Base-by-base conservation (phyloP, 1,140 invertebrate species). In the Bombus confusus region DNA sequence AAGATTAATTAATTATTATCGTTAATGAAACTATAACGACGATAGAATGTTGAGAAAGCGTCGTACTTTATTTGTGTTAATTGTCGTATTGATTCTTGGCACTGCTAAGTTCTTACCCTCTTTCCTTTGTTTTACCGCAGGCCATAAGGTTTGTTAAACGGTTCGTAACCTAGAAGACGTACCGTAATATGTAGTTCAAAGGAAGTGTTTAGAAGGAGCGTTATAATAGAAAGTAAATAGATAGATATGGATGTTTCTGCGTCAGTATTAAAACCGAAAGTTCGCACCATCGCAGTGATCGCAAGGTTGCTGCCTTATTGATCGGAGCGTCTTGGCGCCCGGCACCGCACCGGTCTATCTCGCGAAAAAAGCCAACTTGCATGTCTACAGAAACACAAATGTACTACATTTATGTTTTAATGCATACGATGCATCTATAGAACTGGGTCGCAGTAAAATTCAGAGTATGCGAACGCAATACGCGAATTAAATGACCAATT, bases 261-360 rank as follows among this genome's bases (percentile, higher is more conserved):
- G 66, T 41, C 47, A 64, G 31, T 39, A 28, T 71, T 68, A 85
- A 85, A 91, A 90, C 86, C 62, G 76, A 75, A 68, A 90, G 73
- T 86, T 87, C 82, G 76, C 80, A 76, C 28, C 71, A 34, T 68
- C 43, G 69, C 18, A 62, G 62, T 34, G 34, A 89, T 87, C 31
- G 87, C 71, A 91, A 89, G 80, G 85, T 87, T 91, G 69, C 72
- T 75, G 76, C 74, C 78, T 86, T 89, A 92, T 91, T 88, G 83
- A 91, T 92, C 83, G 59, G 43, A 84, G 75, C 81, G 79, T 85
- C 81, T 84, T 78, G 86, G 80, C 80, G 76, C 71, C 57, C 79
- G 57, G 77, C 76, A 62, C n/a, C 47, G 77, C 76, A 62, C 25
- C 47, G 47, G 78, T 76, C 76, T 80, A 80, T 80, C 81, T 83